phyloP scores from a whole-genome alignment of 2,113 vertebrate species.

The Naja naja region DNA sequence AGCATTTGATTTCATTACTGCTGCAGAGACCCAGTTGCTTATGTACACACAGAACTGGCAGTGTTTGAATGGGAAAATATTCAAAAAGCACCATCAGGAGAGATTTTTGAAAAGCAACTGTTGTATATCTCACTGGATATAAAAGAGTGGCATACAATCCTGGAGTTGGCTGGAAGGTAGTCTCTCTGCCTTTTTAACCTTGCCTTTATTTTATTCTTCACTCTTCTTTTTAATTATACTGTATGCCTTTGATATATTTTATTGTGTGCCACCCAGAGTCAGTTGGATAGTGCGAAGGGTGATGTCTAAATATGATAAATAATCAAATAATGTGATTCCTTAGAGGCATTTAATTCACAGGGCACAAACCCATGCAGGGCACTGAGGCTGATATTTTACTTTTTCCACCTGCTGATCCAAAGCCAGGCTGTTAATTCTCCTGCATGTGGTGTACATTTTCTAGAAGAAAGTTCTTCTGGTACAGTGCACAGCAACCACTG shows the following conservation, averaged over 20 bases:
- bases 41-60: conserved; percentile 48
- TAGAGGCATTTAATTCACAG: conserved; percentile 73
- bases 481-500: conserved; percentile 60
- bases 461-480: conserved; percentile 3
- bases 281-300: background rate
- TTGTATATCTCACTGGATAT: conserved; percentile 73
- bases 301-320: background rate
- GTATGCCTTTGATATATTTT: background rate
- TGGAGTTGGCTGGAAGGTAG: background rate
- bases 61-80: conserved; percentile 53
- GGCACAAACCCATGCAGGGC: conserved; percentile 71
- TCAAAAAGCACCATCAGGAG: conserved; percentile 70
- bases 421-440: conserved; percentile 72
- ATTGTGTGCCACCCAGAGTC: background rate
- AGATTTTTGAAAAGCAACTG: conserved; percentile 65
- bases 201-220: background rate
- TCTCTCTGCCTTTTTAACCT: background rate
- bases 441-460: conserved; percentile 77
- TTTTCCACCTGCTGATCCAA: conserved; percentile 75
- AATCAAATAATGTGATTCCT: conserved; percentile 74
- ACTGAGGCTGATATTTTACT: conserved; percentile 72
- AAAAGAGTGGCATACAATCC: conserved; percentile 49
- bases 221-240: background rate
- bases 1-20: conserved; percentile 27
- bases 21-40: conserved; percentile 49